A percentile compares a stretch with the other conserved stretches of the same genome.
These are phyloP conservation scores for Tricholaema leucomelas DNA, from an alignment of 2,113 vertebrate genomes.

Conservation along the genomic window DNA sequence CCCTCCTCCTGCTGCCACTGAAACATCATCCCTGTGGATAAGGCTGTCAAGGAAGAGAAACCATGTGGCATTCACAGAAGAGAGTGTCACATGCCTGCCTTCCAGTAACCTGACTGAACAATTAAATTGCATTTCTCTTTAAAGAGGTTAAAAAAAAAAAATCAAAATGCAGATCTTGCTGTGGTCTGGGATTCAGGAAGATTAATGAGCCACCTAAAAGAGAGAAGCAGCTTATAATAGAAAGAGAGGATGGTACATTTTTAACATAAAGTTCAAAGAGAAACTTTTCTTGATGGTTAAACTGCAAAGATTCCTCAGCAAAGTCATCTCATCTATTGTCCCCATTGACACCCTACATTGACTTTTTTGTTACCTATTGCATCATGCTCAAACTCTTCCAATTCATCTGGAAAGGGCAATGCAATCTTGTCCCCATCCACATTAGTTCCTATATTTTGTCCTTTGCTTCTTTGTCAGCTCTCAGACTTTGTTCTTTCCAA, in stretches of 20 bases:
- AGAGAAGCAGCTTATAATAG: constrained; percentile 29
- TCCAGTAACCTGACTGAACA: constrained; percentile 38
- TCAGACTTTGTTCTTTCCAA: neutral
- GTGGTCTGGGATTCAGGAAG: constrained; percentile 14
- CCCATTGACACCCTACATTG: neutral
- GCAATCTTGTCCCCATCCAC: neutral
- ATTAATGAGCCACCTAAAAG: constrained; percentile 62
- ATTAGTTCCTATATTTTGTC: neutral
- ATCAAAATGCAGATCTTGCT: constrained; percentile 63
- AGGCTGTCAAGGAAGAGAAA: constrained; percentile 22
- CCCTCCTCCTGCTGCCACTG: constrained; percentile 32
- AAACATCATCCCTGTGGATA: constrained; percentile 50
- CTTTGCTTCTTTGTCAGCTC: neutral
- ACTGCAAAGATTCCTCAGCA: constrained; percentile 43
- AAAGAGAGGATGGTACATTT: constrained; percentile 28
- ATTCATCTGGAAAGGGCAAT: neutral
- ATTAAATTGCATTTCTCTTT: constrained; percentile 47
- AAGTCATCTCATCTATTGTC: constrained; percentile 56
- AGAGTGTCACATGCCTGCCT: constrained; percentile 5
- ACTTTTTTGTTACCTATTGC: constrained; percentile 44
- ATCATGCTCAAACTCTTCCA: neutral
- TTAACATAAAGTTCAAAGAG: constrained; percentile 56
- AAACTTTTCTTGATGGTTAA: constrained; percentile 57
- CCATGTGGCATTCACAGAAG: neutral
- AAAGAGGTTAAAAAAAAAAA: neutral